Evolutionary conservation across 2,113 vertebrate genomes (phyloP), one percentile per base, ranked within the genome.

Genomic region (Crypturellus undulatus): DNA sequence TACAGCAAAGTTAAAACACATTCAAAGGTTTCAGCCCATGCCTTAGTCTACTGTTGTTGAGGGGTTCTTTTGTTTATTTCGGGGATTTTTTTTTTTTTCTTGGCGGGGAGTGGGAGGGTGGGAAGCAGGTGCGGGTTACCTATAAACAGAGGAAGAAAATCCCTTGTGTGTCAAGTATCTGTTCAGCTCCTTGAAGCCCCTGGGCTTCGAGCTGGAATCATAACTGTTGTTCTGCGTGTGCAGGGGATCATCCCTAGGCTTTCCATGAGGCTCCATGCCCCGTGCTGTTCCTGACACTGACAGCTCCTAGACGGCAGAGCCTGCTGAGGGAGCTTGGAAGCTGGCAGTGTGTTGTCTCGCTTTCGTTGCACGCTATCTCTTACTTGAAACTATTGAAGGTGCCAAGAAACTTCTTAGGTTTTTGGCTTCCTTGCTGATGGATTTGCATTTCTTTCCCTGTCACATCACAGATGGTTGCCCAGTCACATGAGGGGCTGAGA

Each of bases 351-450:
- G 24, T 5, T 2, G 18, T 85, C 38, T 86, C 91, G 62, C 36
- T 92, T 84, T 90, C 77, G 68, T 82, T 40, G 54, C 89, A 82
- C 76, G 84, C 24, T 89, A 2, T 89, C 91, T 92, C 79, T 94
- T 94, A 36, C 25, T 65, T 89, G 58, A 63, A 91, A 82, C 49
- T 49, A 32, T 17, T 92, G 14, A 90, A 85, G 40, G 49, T 67
- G 68, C 45, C 49, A 56, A 77, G 42, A 18, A 93, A 67, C 70
- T 85, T n/a, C 64, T 79, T 63, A 17, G 21, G 13, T 65, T 89
- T 89, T 82, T 96, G 75, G 34, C 81, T 82, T 87, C 28, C 45
- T 63, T 83, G 45, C 64, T 45, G 45, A 68, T 82, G 64, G 70
- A 63, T 36, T 83, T 3, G 1, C 5, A 5, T 24, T 63, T 79